Evolutionary conservation across 2,797 vertebrate species (phyloP).

Genomic region (Hafferia zeledoni): DNA sequence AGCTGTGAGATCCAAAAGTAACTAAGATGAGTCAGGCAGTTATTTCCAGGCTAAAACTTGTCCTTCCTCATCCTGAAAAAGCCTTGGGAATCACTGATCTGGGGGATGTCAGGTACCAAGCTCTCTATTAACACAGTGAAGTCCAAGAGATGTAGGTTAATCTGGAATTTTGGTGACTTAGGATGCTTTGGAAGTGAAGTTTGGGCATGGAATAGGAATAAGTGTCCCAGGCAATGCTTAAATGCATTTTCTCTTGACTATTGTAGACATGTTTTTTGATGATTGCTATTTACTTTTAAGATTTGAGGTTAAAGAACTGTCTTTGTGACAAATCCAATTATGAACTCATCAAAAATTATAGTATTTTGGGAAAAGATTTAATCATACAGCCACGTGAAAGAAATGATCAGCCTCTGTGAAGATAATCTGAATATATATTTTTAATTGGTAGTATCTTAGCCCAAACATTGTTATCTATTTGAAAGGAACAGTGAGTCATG

Average conservation of each 20-base stretch:
- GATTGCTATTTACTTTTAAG: conserved; percentile 10
- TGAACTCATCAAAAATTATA: conserved; percentile 37
- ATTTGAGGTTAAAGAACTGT: conserved; percentile 38
- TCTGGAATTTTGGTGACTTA: background rate
- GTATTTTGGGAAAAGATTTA: conserved; percentile 55
- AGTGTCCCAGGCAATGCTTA: background rate
- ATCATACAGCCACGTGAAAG: conserved; percentile 57
- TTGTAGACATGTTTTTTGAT: background rate
- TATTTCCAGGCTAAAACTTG: conserved; percentile 32
- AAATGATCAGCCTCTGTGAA: conserved; percentile 62
- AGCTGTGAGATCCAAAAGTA: background rate
- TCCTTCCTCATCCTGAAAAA: background rate
- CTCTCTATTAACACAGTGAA: background rate
- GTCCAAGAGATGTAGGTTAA: background rate
- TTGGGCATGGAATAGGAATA: background rate
- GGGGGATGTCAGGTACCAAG: background rate
- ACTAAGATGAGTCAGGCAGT: background rate
- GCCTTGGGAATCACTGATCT: background rate
- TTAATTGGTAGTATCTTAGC: conserved; percentile 4
- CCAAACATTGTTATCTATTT: background rate
- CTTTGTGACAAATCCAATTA: conserved; percentile 59
- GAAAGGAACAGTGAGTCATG: conserved; percentile 15
- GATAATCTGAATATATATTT: conserved; percentile 19
- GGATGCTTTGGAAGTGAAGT: background rate
- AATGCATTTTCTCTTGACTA: background rate